These are phyloP conservation scores for Chrysotoxum bicinctum DNA, from an alignment of 2,888 invertebrate species.

Conservation along the genomic window DNA sequence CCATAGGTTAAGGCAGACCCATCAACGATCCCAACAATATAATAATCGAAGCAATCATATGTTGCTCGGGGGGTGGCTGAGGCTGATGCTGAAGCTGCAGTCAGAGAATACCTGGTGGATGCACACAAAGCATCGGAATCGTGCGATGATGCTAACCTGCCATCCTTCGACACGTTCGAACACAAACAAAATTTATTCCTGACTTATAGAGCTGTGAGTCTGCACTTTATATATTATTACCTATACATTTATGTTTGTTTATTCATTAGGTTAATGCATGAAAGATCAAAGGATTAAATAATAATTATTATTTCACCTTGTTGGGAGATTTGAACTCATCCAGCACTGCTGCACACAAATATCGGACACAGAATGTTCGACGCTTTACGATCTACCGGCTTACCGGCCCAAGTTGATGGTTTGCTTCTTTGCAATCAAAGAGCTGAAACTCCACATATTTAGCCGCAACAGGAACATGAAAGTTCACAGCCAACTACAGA, in stretches of 20 bases:
- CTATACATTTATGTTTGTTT: conserved; percentile 36
- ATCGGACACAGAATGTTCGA: not conserved
- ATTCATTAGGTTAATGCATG: conserved; percentile 72
- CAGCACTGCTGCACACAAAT: not conserved
- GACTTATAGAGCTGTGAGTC: conserved; percentile 46
- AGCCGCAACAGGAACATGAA: conserved; percentile 13
- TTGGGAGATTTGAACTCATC: conserved; percentile 39
- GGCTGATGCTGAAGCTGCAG: not conserved
- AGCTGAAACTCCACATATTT: not conserved
- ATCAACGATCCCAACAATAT: conserved; percentile 23
- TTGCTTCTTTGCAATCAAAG: conserved; percentile 33
- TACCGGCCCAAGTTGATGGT: not conserved
- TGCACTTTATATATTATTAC: conserved; percentile 31
- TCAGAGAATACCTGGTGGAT: not conserved
- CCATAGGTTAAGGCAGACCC: not conserved
- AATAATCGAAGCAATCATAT: conserved; percentile 66
- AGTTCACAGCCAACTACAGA: not conserved
- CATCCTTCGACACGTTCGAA: conserved; percentile 64
- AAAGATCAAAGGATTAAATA: conserved; percentile 72
- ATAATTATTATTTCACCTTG: conserved; percentile 65
- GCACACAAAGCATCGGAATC: conserved; percentile 8
- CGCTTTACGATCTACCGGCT: not conserved
- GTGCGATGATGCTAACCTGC: conserved; percentile 50
- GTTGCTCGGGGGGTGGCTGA: conserved; percentile 33
- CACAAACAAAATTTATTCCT: conserved; percentile 68